These are phyloP conservation scores for Halcyon chelicuti DNA, from an alignment of 2,797 vertebrate genomes.

Conservation along the genomic window DNA sequence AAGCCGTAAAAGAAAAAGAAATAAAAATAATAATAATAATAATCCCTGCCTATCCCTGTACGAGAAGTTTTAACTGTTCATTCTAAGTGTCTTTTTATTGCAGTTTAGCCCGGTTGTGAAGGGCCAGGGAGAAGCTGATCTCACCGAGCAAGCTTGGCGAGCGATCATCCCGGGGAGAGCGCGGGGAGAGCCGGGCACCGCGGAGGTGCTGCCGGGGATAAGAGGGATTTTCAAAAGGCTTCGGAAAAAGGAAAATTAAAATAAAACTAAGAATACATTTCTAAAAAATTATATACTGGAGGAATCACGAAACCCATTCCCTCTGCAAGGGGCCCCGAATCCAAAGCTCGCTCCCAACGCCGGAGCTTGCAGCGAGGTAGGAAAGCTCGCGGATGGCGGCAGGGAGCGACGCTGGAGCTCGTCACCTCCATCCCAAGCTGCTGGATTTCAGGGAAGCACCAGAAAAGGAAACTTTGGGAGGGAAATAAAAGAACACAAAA, in stretches of 20 bases:
- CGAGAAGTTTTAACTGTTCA: not conserved
- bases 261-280: not conserved
- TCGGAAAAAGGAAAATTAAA: not conserved
- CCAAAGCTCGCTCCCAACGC: not conserved
- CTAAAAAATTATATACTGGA: no score
- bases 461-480: not conserved
- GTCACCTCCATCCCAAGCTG: not conserved
- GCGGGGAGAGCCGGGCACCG: rapidly evolving
- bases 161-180: rapidly evolving
- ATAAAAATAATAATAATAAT: not conserved
- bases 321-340: not conserved
- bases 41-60: not conserved
- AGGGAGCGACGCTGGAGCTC: not conserved
- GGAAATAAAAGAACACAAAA: not conserved
- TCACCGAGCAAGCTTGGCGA: not conserved
- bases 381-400: rapidly evolving
- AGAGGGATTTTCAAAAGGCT: not conserved
- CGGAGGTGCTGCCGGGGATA: rapidly evolving
- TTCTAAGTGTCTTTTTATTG: not conserved
- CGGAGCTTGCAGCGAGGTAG: not conserved
- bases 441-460: not conserved
- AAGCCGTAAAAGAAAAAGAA: not conserved
- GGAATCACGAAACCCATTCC: not conserved
- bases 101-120: not conserved
- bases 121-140: not conserved